Base-by-base conservation (phyloP, 2,888 invertebrate species). In the Eugnorisma glareosa region DNA sequence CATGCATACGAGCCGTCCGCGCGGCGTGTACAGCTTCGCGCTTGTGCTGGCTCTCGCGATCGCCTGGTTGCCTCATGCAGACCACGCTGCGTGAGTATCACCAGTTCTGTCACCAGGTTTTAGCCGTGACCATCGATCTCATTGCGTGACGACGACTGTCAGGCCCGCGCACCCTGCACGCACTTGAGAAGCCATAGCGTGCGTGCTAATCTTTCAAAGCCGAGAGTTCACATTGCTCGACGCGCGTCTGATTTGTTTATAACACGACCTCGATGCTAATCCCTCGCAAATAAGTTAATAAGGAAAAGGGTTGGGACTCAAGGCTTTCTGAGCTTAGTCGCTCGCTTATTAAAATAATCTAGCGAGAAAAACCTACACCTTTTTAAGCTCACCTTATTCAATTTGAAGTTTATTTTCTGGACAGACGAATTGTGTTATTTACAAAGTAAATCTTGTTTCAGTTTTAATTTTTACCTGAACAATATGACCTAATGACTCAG, bases 11-110 rank as follows among this genome's bases (percentile, higher is more conserved):
- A 90, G 90, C 91, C 95, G 96, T 92, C 93, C 92, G 89, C 95
- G 93, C 92, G 93, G 92, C 91, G 93, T 94, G 91, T 92, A 93
- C 91, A 94, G 93, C 93, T 91, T 95, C 91, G 94, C 94, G 86
- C 91, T 95, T 76, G 94, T 94, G 86, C 83, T 96, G 81, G 92
- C 94, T 84, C 94, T 96, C 89, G 95, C 95, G 84, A 91, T 95
- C 77, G 92, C 94, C 87, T 94, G 93, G 90, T 88, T 95, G 86
- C 94, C 95, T 74, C 93, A 94, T 85, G 92, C 93, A 57, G 94
- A 94, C 87, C 92, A 94, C 83, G 95, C 95, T 77, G 94, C 95
- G 96, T 96, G 86, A 96, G 96, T 96, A 95, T 89, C 70, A 35
- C 45, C 74, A 76, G 70, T 54, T 73, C 54, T 77, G 64, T 79